These are phyloP conservation scores for Hypomesus transpacificus DNA, from an alignment of 2,113 vertebrate species.

Conservation along the genomic window DNA sequence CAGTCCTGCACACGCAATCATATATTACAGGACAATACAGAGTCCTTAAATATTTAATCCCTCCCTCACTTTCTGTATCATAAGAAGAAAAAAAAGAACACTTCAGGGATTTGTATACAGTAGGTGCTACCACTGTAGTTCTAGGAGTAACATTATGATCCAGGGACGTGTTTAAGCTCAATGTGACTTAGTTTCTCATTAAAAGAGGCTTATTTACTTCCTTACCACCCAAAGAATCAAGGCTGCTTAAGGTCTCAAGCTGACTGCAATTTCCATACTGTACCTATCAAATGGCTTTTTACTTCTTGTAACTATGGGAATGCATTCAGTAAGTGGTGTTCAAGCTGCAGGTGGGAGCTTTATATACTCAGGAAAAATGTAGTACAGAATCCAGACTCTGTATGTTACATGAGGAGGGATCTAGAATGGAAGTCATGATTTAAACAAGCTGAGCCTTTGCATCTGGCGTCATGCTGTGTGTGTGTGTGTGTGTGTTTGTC, in stretches of 20 bases:
- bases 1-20: not conserved
- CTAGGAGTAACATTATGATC: conserved; percentile 43
- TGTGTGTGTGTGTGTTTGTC: no score
- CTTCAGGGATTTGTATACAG: conserved; percentile 5
- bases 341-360: no score
- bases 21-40: not conserved
- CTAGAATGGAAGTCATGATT: no score
- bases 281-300: conserved; percentile 58
- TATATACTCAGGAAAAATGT: no score
- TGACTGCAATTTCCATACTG: conserved; percentile 60
- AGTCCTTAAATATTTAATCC: not conserved
- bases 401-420: no score
- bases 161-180: conserved; percentile 37
- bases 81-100: not conserved
- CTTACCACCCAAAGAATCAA: conserved; percentile 60
- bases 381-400: no score
- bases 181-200: conserved; percentile 63
- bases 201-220: conserved; percentile 65
- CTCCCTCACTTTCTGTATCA: not conserved
- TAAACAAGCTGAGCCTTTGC: no score
- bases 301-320: conserved; percentile 38
- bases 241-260: conserved; percentile 38
- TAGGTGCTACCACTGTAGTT: conserved; percentile 53
- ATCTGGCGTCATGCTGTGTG: no score
- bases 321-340: conserved; percentile 1